These are phyloP conservation scores for Adrianichthys oophorus DNA, from an alignment of 2,797 vertebrate species.

Conservation along the genomic window DNA sequence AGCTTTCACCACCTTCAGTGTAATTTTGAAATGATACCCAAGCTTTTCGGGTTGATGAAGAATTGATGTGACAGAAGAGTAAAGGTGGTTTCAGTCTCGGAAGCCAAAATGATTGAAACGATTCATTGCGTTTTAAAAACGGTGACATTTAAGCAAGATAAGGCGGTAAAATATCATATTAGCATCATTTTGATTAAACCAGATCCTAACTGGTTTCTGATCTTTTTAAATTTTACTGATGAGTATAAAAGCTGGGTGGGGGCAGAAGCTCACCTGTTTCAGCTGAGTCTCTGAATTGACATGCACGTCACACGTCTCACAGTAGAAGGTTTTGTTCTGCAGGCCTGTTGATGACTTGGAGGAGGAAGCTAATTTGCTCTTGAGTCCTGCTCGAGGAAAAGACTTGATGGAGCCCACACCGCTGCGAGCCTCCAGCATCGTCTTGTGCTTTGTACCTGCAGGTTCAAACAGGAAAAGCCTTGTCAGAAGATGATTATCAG, in stretches of 20 bases:
- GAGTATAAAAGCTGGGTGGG: neutral
- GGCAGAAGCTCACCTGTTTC: constrained; percentile 84
- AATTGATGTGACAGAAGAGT: constrained; percentile 3
- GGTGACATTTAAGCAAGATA: neutral
- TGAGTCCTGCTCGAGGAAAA: constrained; percentile 91
- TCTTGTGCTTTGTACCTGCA: constrained; percentile 98
- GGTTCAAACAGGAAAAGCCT: constrained; percentile 16
- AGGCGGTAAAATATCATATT: neutral
- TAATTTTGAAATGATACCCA: neutral
- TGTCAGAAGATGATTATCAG: neutral
- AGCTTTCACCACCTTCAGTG: constrained; percentile 5
- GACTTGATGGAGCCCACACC: constrained; percentile 96
- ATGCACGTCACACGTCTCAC: constrained; percentile 97
- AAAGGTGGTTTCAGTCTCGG: neutral
- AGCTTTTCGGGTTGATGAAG: neutral
- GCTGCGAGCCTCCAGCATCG: constrained; percentile 96
- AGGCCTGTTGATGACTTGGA: constrained; percentile 86
- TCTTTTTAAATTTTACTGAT: neutral
- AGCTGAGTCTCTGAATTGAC: constrained; percentile 99
- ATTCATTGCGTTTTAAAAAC: neutral
- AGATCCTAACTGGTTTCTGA: neutral
- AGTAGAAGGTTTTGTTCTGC: constrained; percentile 98
- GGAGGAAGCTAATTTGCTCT: constrained; percentile 84
- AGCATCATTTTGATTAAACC: neutral
- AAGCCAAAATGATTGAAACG: neutral